phyloP scores from a whole-genome alignment of 2,797 vertebrate species.

The Poeciliopsis turneri region DNA sequence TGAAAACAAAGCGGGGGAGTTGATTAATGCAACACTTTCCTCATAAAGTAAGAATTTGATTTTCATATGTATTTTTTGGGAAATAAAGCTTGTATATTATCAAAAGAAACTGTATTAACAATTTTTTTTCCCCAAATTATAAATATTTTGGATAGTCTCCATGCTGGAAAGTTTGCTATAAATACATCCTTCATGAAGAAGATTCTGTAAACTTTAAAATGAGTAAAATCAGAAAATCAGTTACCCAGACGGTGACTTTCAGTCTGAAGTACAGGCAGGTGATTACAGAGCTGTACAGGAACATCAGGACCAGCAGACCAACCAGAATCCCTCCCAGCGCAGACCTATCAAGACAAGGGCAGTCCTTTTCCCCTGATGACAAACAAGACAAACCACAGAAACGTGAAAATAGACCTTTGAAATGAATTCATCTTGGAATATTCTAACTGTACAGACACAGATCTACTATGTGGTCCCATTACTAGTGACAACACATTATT shows the following conservation, averaged over 20 bases:
- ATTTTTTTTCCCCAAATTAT: not conserved
- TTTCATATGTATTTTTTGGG: not conserved
- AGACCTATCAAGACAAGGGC: not conserved
- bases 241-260: constrained; percentile 12
- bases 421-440: not conserved
- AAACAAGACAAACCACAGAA: not conserved
- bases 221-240: not conserved
- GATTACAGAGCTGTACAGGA: constrained; percentile 45
- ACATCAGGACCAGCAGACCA: constrained; percentile 35
- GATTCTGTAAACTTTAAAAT: not conserved
- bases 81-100: not conserved
- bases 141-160: not conserved
- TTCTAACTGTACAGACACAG: not conserved
- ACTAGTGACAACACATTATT: not conserved
- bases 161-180: not conserved
- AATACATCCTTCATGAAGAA: not conserved
- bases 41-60: not conserved
- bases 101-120: no score
- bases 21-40: not conserved
- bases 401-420: not conserved
- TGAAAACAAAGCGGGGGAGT: not conserved
- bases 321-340: constrained; percentile 34
- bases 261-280: constrained; percentile 22
- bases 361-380: not conserved
- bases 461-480: not conserved